A percentile compares a stretch with the other conserved stretches of the same genome.
phyloP scores from a whole-genome alignment of 2,113 vertebrate genomes.

The Erpornis zantholeuca region DNA sequence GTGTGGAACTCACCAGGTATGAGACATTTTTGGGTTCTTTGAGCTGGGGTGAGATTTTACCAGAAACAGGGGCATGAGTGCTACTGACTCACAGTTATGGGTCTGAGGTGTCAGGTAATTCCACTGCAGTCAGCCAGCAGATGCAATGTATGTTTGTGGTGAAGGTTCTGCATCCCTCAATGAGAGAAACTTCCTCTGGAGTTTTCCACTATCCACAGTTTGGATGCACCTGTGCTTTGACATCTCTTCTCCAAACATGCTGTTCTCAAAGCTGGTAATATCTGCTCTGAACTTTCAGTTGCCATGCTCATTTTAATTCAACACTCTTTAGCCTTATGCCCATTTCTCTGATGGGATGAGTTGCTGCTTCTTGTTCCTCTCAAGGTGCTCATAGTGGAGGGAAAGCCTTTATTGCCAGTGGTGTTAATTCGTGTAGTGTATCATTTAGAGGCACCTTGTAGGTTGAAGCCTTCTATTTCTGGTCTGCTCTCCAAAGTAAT shows the following conservation, averaged over 20 bases:
- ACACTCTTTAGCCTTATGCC: background rate
- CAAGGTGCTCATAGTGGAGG: background rate
- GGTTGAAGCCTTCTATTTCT: constrained; percentile 19
- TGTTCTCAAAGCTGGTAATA: background rate
- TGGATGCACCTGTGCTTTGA: background rate
- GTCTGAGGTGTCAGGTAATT: background rate
- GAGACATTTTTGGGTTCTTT: background rate
- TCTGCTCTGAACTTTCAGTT: background rate
- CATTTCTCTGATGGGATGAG: background rate
- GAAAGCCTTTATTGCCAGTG: constrained; percentile 14
- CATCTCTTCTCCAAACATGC: background rate
- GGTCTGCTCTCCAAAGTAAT: constrained; percentile 17
- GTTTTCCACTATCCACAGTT: background rate
- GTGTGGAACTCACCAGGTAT: background rate
- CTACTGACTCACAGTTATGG: fast-evolving
- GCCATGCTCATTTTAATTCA: background rate
- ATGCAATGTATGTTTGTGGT: background rate
- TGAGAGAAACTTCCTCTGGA: background rate
- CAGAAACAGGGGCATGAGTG: background rate
- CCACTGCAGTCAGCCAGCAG: background rate
- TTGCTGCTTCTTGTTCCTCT: background rate
- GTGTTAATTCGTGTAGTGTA: background rate
- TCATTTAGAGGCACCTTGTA: background rate
- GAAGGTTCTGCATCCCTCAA: background rate
- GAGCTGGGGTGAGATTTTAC: background rate